Conservation (phyloP, 2,888 invertebrate species). For the Acronicta leporina region DNA sequence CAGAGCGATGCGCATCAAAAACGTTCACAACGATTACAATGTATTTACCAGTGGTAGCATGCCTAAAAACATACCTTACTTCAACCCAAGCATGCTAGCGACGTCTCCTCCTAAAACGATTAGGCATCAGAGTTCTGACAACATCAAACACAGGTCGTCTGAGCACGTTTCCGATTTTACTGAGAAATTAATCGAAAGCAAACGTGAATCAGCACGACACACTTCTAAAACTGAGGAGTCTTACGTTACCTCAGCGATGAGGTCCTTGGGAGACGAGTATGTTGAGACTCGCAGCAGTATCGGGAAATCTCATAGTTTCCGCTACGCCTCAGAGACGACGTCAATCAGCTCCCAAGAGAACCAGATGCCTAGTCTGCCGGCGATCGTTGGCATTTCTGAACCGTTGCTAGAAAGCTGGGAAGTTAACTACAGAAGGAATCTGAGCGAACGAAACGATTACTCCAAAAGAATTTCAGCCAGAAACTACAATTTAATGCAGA, state of each 20-base stretch:
- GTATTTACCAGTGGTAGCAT: constrained; percentile 82
- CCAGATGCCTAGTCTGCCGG: constrained; percentile 87
- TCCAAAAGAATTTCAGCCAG: constrained; percentile 80
- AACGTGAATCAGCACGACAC: constrained; percentile 72
- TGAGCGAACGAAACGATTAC: constrained; percentile 80
- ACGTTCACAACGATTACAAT: constrained; percentile 72
- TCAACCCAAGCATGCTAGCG: constrained; percentile 77
- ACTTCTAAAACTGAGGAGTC: constrained; percentile 77
- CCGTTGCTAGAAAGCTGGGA: constrained; percentile 87
- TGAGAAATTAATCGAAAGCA: constrained; percentile 72
- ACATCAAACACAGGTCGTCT: constrained; percentile 79
- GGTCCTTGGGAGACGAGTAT: constrained; percentile 83
- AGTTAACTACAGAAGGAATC: constrained; percentile 84
- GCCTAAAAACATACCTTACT: constrained; percentile 83
- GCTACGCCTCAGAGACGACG: constrained; percentile 87
- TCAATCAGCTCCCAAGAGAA: constrained; percentile 85
- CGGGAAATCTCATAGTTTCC: constrained; percentile 93
- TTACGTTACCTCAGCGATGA: constrained; percentile 74
- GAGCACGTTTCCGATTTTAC: constrained; percentile 78
- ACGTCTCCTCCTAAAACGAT: constrained; percentile 78
- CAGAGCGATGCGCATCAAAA: constrained; percentile 77
- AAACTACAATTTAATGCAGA: constrained; percentile 77
- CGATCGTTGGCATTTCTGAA: constrained; percentile 86
- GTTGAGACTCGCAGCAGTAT: constrained; percentile 88
- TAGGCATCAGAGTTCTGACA: constrained; percentile 82